phyloP scores from a whole-genome alignment of 2,797 vertebrate genomes.

The Eleutherodactylus coqui region DNA sequence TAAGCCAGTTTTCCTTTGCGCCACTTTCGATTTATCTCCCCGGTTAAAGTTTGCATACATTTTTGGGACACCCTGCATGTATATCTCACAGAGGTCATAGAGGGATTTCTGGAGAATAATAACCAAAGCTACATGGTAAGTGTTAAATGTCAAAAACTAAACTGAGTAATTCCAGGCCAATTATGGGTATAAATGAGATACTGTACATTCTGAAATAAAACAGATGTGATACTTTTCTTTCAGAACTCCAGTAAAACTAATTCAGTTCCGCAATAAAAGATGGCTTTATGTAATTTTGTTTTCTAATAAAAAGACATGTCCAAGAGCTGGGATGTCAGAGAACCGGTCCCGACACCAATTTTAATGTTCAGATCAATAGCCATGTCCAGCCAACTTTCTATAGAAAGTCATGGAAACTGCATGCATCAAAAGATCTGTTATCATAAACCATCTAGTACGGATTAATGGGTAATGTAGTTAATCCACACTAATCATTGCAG shows the following conservation, averaged over 20 bases:
- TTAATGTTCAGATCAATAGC: neutral
- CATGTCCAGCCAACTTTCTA: neutral
- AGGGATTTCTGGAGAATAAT: neutral
- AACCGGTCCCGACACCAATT: neutral
- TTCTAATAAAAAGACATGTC: neutral
- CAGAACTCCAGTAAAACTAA: neutral
- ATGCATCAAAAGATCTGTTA: neutral
- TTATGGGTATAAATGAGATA: neutral
- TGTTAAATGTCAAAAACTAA: slow-evolving; percentile 1
- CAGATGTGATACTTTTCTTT: neutral
- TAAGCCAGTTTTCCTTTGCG: no score
- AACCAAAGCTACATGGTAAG: neutral
- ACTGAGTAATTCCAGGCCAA: neutral
- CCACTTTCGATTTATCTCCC: no score
- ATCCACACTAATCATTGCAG: neutral
- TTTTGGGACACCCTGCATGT: no score
- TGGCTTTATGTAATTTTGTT: neutral
- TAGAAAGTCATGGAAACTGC: neutral
- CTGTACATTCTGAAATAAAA: neutral
- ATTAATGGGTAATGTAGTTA: neutral
- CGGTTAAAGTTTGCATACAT: no score
- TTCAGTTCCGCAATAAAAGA: neutral
- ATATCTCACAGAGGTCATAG: neutral
- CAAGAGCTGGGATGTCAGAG: neutral
- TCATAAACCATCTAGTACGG: neutral